Evolutionary conservation across 2,113 vertebrate genomes (phyloP).

Genomic region (Boulengeromyrus knoepffleri): DNA sequence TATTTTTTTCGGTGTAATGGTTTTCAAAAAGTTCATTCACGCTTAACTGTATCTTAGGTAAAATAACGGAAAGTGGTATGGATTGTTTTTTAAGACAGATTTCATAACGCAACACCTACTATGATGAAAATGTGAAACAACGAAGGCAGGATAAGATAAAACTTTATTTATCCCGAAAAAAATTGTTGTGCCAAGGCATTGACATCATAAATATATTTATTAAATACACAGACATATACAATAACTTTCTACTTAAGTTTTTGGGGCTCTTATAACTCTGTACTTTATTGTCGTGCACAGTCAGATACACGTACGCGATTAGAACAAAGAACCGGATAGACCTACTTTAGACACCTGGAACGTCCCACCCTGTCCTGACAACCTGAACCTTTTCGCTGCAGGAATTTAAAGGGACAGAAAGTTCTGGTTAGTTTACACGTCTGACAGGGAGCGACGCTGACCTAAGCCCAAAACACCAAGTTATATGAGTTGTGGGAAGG

Average conservation of each 20-base stretch:
- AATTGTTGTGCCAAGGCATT: background rate
- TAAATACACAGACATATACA: background rate
- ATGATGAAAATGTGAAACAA: background rate
- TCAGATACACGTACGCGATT: background rate
- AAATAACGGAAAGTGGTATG: background rate
- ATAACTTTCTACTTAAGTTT: background rate
- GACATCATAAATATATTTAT: background rate
- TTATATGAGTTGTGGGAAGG: background rate
- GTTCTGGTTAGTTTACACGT: background rate
- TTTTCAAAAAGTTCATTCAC: background rate
- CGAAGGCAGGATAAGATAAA: background rate
- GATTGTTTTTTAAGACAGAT: background rate
- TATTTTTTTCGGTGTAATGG: background rate
- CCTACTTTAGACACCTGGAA: background rate
- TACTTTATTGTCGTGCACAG: background rate
- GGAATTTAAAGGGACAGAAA: background rate
- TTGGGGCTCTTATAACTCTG: background rate
- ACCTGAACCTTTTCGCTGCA: background rate
- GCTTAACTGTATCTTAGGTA: background rate
- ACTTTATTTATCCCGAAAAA: background rate
- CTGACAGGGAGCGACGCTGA: background rate
- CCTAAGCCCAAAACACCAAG: background rate
- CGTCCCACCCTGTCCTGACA: background rate
- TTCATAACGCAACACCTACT: background rate
- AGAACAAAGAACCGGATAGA: background rate